A percentile compares a stretch with the other conserved stretches of the same genome.
These are phyloP conservation scores for Idaea straminata DNA, from an alignment of 2,888 invertebrate species.

Conservation along the genomic window DNA sequence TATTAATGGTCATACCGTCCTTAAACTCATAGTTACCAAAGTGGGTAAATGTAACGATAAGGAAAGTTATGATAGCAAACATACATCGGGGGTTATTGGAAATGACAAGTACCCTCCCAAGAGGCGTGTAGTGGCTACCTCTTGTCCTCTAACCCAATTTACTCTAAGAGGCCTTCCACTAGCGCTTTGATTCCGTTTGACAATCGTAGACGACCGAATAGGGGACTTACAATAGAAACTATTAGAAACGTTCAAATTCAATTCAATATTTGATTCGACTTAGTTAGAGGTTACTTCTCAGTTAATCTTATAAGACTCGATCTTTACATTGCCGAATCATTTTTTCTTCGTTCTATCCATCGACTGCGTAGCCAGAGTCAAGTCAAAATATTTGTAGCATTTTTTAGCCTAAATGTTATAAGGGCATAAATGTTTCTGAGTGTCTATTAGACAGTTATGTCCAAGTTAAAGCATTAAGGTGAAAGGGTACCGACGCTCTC, in stretches of 20 bases:
- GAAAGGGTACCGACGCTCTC: too few species aligned
- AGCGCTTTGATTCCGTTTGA: constrained; percentile 54
- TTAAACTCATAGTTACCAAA: not conserved
- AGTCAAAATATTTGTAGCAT: not conserved
- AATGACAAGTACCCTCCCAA: constrained; percentile 34
- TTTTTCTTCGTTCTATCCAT: not conserved
- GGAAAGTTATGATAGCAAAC: constrained; percentile 36
- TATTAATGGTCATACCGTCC: not conserved
- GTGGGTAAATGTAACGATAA: constrained; percentile 20
- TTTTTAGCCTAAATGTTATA: too few species aligned
- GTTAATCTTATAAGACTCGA: not conserved
- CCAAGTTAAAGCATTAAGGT: too few species aligned
- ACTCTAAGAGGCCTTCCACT: constrained; percentile 42
- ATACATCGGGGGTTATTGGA: constrained; percentile 29
- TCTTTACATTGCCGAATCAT: not conserved
- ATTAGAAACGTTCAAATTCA: not conserved
- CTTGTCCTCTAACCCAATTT: constrained; percentile 57
- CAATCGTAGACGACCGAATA: constrained; percentile 33
- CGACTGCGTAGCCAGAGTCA: not conserved
- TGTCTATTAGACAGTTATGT: too few species aligned
- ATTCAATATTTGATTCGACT: not conserved
- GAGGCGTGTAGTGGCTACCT: constrained; percentile 41
- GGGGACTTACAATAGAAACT: constrained; percentile 2
- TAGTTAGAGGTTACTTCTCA: not conserved
- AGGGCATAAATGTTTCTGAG: too few species aligned